These are phyloP conservation scores for Dendrolimus houi DNA, from an alignment of 2,888 invertebrate species.

Conservation along the genomic window DNA sequence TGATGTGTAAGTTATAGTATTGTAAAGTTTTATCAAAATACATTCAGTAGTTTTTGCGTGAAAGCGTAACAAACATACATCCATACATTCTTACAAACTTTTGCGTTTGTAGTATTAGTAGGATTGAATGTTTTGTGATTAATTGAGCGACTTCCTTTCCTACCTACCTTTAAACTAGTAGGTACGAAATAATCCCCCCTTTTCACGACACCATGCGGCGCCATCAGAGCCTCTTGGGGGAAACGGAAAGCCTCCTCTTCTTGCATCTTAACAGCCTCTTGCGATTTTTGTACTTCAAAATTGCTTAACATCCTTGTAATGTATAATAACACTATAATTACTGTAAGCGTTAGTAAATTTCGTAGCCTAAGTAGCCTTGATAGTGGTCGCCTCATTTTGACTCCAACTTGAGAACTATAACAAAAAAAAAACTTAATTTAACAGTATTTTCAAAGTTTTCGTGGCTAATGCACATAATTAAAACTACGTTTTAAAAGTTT, in stretches of 20 bases:
- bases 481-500: too few relatives aligned
- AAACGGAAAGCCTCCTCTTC: constrained; percentile 4
- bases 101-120: too few relatives aligned
- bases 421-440: not conserved
- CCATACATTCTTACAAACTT: too few relatives aligned
- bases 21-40: too few relatives aligned
- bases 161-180: constrained; percentile 34
- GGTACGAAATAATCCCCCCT: constrained; percentile 37
- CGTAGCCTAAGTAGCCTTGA: constrained; percentile 41
- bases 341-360: constrained; percentile 41
- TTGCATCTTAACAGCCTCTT: constrained; percentile 7
- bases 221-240: not conserved
- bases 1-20: too few relatives aligned
- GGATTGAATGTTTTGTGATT: too few relatives aligned
- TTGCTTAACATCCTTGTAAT: constrained; percentile 28
- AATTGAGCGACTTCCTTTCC: too few relatives aligned
- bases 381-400: constrained; percentile 31
- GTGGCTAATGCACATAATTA: too few relatives aligned
- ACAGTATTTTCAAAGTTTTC: too few relatives aligned
- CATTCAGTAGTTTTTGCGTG: too few relatives aligned
- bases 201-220: constrained; percentile 1
- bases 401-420: constrained; percentile 18
- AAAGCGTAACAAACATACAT: too few relatives aligned
- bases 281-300: constrained; percentile 14
- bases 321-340: constrained; percentile 40